Conservation (phyloP, 1,140 invertebrate genomes). For the Caerostris extrusa region DNA sequence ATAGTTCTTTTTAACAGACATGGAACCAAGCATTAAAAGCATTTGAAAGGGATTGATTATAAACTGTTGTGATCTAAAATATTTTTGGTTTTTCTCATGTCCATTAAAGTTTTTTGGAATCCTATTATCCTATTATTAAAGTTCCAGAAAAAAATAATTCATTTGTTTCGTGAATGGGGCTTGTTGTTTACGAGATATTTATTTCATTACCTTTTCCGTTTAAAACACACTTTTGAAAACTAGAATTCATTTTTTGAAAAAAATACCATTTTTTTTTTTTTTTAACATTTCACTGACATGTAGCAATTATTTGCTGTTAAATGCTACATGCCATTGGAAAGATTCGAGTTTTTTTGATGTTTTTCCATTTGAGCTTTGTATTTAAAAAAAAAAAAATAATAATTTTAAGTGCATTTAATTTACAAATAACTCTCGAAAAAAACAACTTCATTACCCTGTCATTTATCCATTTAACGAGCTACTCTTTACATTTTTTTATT, state of each 20-base stretch:
- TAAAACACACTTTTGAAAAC: background rate
- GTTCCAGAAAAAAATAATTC: background rate
- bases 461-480: constrained; percentile 47
- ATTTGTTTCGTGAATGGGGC: background rate
- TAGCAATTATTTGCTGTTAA: background rate
- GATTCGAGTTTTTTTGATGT: too few relatives aligned
- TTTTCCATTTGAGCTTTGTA: background rate
- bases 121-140: background rate
- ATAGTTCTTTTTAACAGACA: too few relatives aligned
- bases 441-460: constrained; percentile 67
- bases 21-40: too few relatives aligned
- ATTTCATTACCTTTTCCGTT: background rate
- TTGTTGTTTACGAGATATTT: background rate
- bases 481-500: background rate
- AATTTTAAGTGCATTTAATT: constrained; percentile 53
- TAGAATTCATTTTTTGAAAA: background rate
- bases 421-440: constrained; percentile 29
- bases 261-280: background rate
- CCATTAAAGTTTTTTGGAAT: too few relatives aligned
- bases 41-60: too few relatives aligned
- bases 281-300: background rate
- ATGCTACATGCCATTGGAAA: background rate
- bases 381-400: background rate
- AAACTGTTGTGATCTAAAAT: too few relatives aligned
- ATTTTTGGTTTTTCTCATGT: too few relatives aligned